Evolutionary conservation across 2,888 invertebrate genomes (phyloP), one percentile per base, ranked within the genome.

Genomic region (Amphimallon solstitiale): DNA sequence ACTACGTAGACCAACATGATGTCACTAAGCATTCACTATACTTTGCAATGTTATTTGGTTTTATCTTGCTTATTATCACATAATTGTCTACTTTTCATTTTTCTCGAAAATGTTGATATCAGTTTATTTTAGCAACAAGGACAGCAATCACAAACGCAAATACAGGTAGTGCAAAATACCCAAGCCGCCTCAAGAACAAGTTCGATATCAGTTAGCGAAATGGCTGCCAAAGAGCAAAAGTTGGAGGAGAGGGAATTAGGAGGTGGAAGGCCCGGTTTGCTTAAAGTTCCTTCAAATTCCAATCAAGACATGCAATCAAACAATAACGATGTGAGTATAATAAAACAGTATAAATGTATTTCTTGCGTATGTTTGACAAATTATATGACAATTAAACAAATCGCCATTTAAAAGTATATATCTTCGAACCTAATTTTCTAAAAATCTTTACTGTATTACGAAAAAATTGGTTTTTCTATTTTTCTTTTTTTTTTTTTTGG

Each of bases 271-370:
- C 86, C 87, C 48, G 85, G 86, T 78, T 81, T 88, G 76, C 83
- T 88, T 76, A 84, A 87, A 73, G 87, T 87, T 2, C 87, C 88
- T 14, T 88, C 88, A 51, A 83, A 86, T 65, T 87, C 87, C 17
- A 87, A 86, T 70, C 87, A 87, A 67, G 87, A 88, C 78, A 83
- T 87, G 62, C 83, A 79, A 23, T 72, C 73, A 21, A 78, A 78
- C 67, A 81, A 79, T 72, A 80, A 78, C 67, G 81, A 81, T 63
- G 81, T 81, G 76, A 76, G 77, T 75, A 15, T 15, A 5, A 1
- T 10, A 9, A 4, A 17, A 46, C 5, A 46, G 3, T n/a, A n/a
- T n/a, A n/a, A n/a, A n/a, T n/a, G n/a, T n/a, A n/a, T n/a, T n/a
- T n/a, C n/a, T n/a, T n/a, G n/a, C n/a, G n/a, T n/a, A n/a, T n/a